phyloP scores from a whole-genome alignment of 1,140 invertebrate genomes.

The Ruditapes philippinarum region DNA sequence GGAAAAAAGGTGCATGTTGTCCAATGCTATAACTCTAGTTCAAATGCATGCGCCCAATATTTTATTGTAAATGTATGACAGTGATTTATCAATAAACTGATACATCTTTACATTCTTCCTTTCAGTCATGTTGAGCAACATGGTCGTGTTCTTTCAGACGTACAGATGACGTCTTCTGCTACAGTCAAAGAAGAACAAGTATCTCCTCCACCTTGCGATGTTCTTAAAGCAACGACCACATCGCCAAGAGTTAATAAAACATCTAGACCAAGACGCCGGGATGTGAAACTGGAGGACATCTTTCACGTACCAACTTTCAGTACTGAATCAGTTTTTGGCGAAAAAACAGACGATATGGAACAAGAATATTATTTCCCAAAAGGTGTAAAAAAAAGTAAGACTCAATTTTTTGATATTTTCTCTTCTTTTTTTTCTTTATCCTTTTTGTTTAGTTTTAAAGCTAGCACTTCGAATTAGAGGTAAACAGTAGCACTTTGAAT shows the following conservation, averaged over 20 bases:
- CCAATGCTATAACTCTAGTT: too few species aligned
- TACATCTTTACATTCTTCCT: not conserved
- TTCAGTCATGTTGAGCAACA: slow-evolving; percentile 64
- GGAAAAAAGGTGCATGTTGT: too few species aligned
- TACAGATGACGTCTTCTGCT: not conserved
- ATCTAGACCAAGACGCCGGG: not conserved
- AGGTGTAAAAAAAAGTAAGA: slow-evolving; percentile 92
- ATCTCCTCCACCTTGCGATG: not conserved
- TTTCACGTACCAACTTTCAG: slow-evolving; percentile 53
- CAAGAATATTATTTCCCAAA: slow-evolving; percentile 94
- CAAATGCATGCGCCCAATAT: too few species aligned
- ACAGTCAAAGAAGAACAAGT: not conserved
- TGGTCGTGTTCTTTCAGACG: slow-evolving; percentile 29
- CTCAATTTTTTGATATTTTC: too few species aligned
- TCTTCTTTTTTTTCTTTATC: too few species aligned
- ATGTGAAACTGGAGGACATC: slow-evolving; percentile 22
- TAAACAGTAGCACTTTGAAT: too few species aligned
- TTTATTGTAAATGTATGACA: too few species aligned
- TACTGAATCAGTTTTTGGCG: slow-evolving; percentile 63
- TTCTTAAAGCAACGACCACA: not conserved
- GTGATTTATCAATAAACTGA: too few species aligned
- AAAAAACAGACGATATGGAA: slow-evolving; percentile 89
- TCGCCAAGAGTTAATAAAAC: not conserved
- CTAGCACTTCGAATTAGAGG: too few species aligned
- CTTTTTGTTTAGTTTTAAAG: too few species aligned